Evolutionary conservation across 2,888 invertebrate species (phyloP).

Genomic region (Amaurobius ferox): DNA sequence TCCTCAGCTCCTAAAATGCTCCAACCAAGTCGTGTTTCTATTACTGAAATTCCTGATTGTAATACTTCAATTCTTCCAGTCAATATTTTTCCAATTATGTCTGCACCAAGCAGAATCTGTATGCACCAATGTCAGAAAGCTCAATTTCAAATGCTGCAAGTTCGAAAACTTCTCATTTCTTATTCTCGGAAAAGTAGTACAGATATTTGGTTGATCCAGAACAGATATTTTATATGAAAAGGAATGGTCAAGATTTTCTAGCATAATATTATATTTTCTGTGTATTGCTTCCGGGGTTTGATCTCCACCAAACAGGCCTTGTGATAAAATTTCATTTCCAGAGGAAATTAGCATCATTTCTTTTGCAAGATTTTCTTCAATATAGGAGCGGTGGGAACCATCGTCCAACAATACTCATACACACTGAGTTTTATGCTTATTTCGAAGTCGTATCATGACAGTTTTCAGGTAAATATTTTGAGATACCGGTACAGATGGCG

Average conservation of each 20-base stretch:
- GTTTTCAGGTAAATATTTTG: too few species aligned
- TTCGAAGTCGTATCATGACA: too few species aligned
- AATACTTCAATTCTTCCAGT: constrained; percentile 6
- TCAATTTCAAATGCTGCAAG: neutral
- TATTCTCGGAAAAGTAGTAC: constrained; percentile 11
- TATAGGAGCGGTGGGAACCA: too few species aligned
- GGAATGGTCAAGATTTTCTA: neutral
- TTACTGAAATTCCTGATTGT: neutral
- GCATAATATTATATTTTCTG: neutral
- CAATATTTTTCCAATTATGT: neutral
- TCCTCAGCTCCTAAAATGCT: neutral
- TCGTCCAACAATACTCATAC: too few species aligned
- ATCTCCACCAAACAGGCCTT: too few species aligned
- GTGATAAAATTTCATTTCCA: too few species aligned
- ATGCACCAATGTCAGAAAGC: neutral
- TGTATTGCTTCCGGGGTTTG: neutral
- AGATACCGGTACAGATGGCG: too few species aligned
- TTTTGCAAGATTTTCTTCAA: too few species aligned
- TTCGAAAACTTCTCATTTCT: neutral
- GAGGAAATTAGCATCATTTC: too few species aligned
- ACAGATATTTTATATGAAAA: neutral
- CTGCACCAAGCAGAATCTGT: neutral
- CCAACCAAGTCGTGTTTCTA: constrained; percentile 12
- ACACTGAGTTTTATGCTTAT: too few species aligned
- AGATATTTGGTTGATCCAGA: constrained; percentile 7